phyloP scores from a whole-genome alignment of 2,797 vertebrate species.

The Myiotriccus ornatus region DNA sequence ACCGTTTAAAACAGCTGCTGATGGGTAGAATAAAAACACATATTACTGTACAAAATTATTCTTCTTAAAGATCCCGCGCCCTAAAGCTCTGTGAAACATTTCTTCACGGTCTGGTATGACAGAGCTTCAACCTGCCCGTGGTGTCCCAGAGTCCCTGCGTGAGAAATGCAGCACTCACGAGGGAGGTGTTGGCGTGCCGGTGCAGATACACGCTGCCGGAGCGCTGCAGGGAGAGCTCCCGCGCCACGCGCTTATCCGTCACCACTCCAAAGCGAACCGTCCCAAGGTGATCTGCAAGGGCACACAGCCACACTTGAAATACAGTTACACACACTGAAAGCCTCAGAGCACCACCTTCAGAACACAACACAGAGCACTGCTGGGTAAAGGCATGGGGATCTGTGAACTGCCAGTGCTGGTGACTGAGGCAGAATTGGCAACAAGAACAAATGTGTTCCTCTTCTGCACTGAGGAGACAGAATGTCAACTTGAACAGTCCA shows the following conservation, averaged over 20 bases:
- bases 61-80: not conserved
- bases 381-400: not conserved
- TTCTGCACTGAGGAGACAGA: not conserved
- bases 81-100: not conserved
- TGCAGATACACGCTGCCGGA: slow-evolving; percentile 90
- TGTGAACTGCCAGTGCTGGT: not conserved
- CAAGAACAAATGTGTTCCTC: not conserved
- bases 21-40: not conserved
- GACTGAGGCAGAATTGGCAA: not conserved
- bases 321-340: not conserved
- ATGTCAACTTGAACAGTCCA: not conserved
- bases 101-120: not conserved
- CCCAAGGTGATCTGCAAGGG: slow-evolving; percentile 87
- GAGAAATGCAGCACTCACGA: slow-evolving; percentile 79
- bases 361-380: not conserved
- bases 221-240: slow-evolving; percentile 80
- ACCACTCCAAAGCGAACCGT: slow-evolving; percentile 90
- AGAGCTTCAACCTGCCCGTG: not conserved
- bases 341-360: not conserved
- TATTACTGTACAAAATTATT: not conserved
- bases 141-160: not conserved
- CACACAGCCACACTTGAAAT: slow-evolving; percentile 6
- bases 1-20: not conserved
- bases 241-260: slow-evolving; percentile 86
- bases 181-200: slow-evolving; percentile 88